Evolutionary conservation across 1,140 invertebrate species (phyloP).

Genomic region (Drosophila kikkawai): DNA sequence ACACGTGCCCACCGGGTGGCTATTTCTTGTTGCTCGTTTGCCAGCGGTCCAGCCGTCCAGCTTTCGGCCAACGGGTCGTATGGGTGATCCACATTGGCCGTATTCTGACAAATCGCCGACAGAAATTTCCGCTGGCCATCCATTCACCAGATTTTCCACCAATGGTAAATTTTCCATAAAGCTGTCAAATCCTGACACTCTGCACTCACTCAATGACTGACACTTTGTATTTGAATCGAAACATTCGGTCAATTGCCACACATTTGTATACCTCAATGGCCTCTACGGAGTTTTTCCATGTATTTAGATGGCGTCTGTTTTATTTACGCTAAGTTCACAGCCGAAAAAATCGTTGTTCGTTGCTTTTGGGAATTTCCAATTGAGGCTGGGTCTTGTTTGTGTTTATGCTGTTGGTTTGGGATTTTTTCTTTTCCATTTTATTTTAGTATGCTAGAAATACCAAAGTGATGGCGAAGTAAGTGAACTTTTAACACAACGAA

Average conservation of each 20-base stretch:
- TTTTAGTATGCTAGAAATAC: slow-evolving; percentile 35
- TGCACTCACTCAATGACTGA: slow-evolving; percentile 35
- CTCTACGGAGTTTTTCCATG: slow-evolving; percentile 55
- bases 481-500: slow-evolving; percentile 6
- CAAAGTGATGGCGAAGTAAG: neutral
- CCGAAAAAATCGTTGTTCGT: slow-evolving; percentile 27
- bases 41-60: slow-evolving; percentile 1
- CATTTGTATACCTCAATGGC: slow-evolving; percentile 27
- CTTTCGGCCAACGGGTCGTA: slow-evolving; percentile 13
- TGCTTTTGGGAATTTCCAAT: slow-evolving; percentile 58
- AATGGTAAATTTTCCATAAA: slow-evolving; percentile 47
- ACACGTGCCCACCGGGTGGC: slow-evolving; percentile 51
- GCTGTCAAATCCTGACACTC: slow-evolving; percentile 45
- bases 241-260: slow-evolving; percentile 40
- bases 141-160: slow-evolving; percentile 37
- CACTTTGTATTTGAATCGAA: slow-evolving; percentile 26
- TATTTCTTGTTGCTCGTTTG: slow-evolving; percentile 28
- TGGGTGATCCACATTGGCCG: slow-evolving; percentile 33
- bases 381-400: slow-evolving; percentile 58
- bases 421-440: slow-evolving; percentile 26
- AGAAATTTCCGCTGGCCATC: slow-evolving; percentile 62
- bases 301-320: slow-evolving; percentile 31
- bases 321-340: slow-evolving; percentile 58
- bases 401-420: slow-evolving; percentile 22
- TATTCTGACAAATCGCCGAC: slow-evolving; percentile 38